These are phyloP conservation scores for Perca flavescens DNA, from an alignment of 2,113 vertebrate genomes.

Conservation along the genomic window DNA sequence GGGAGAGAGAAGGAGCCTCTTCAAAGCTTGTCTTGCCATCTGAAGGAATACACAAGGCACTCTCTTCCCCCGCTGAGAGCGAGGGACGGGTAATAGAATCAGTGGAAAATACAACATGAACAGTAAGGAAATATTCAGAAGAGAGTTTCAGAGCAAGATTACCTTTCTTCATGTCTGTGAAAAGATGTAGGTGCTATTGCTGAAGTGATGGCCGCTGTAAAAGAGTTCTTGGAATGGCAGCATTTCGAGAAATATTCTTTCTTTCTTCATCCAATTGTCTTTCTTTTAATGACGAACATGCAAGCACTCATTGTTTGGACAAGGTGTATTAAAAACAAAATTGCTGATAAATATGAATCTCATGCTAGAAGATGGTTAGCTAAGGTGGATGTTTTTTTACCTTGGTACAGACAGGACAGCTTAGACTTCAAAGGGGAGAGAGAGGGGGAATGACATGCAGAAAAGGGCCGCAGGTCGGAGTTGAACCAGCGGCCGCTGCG, in stretches of 20 bases:
- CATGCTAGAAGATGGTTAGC: no score
- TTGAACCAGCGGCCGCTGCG: no score
- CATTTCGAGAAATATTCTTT: neutral
- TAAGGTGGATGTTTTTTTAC: no score
- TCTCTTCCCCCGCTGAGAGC: conserved; percentile 4
- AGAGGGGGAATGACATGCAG: no score
- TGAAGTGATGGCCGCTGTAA: neutral
- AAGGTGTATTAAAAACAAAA: neutral
- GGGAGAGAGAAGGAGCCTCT: conserved; percentile 10
- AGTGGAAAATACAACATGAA: conserved; percentile 15
- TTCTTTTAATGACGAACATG: neutral
- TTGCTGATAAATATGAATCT: neutral
- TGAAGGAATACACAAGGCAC: neutral
- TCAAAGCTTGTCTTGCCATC: conserved; percentile 32
- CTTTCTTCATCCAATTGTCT: neutral
- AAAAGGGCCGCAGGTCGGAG: no score
- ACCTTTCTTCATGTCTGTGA: conserved; percentile 7
- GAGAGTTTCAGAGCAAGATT: neutral
- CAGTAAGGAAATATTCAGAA: neutral
- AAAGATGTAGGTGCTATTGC: neutral
- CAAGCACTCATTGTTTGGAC: neutral
- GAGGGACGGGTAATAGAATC: conserved; percentile 23
- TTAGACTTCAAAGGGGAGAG: no score
- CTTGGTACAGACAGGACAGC: no score
- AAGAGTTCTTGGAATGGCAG: neutral